These are phyloP conservation scores for Metridium senile DNA, from an alignment of 92 coral and sea anemone genomes.

Conservation along the genomic window DNA sequence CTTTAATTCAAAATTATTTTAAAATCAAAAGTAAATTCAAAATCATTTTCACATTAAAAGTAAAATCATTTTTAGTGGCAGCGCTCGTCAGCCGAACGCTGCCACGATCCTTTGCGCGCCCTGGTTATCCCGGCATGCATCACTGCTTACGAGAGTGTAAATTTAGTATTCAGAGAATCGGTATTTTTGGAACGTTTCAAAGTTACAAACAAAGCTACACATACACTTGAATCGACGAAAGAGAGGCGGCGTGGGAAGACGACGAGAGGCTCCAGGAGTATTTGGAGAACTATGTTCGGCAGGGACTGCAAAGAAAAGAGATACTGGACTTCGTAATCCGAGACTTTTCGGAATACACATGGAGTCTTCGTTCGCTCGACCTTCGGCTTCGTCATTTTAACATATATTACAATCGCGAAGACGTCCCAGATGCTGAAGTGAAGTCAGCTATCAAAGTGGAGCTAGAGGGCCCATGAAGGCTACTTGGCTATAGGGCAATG, in stretches of 20 bases:
- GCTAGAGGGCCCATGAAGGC: constrained; percentile 43
- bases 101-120: too few species aligned
- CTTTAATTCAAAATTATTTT: too few species aligned
- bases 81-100: too few species aligned
- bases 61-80: too few species aligned
- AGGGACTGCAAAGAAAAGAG: constrained; percentile 20
- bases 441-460: constrained; percentile 34
- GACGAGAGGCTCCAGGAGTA: constrained; percentile 13
- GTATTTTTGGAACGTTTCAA: too few species aligned
- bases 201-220: too few species aligned
- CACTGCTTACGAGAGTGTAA: too few species aligned
- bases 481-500: constrained; percentile 41
- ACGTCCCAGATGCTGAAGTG: constrained; percentile 20
- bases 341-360: constrained; percentile 34
- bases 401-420: constrained; percentile 4
- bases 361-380: constrained; percentile 36
- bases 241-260: constrained; percentile 24
- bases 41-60: too few species aligned
- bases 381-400: constrained; percentile 27
- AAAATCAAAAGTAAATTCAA: too few species aligned
- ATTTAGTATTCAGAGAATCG: too few species aligned
- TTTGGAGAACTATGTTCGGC: constrained; percentile 16
- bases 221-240: too few species aligned
- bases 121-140: too few species aligned
- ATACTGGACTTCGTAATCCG: constrained; percentile 28